phyloP scores from a whole-genome alignment of 2,113 vertebrate genomes.

The Irena cyanogastra region DNA sequence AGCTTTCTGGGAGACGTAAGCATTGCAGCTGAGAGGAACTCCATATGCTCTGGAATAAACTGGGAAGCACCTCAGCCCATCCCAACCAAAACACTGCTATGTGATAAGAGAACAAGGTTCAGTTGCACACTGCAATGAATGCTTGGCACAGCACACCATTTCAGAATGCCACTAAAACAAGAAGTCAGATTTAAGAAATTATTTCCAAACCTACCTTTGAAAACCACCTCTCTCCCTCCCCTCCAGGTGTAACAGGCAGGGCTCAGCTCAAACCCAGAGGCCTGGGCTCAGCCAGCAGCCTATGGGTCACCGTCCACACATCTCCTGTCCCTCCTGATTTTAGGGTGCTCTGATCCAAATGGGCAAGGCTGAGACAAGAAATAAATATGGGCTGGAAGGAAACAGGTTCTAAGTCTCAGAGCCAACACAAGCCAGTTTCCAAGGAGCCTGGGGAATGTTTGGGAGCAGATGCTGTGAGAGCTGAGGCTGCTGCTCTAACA shows the following conservation, averaged over 20 bases:
- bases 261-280: not conserved
- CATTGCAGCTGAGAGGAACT: not conserved
- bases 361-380: not conserved
- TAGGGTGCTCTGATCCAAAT: not conserved
- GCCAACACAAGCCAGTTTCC: not conserved
- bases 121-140: not conserved
- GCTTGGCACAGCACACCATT: fast-evolving
- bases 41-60: not conserved
- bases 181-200: not conserved
- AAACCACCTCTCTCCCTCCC: not conserved
- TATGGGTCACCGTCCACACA: not conserved
- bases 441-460: not conserved
- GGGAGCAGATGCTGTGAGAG: not conserved
- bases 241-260: not conserved
- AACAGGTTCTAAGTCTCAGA: not conserved
- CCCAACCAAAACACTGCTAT: not conserved
- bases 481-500: not conserved
- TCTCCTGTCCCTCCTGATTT: not conserved
- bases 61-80: not conserved
- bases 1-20: not conserved
- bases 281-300: not conserved
- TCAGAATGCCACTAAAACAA: not conserved
- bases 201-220: not conserved
- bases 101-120: not conserved
- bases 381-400: not conserved